phyloP scores from a whole-genome alignment of 2,113 vertebrate species.

The Larimichthys crocea region DNA sequence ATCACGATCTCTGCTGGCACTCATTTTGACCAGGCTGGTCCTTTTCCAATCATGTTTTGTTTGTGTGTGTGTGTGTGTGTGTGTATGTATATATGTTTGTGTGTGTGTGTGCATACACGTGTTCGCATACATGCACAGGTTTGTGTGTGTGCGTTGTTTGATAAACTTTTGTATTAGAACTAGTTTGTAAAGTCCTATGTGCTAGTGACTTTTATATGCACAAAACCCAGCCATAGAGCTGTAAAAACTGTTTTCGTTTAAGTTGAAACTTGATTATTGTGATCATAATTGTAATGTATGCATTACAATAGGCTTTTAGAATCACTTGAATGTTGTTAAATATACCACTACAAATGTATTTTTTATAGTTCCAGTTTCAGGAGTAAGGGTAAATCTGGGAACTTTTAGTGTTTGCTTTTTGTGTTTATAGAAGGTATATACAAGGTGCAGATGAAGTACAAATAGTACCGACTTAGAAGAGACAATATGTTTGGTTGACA shows the following conservation, averaged over 20 bases:
- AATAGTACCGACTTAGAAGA: constrained; percentile 40
- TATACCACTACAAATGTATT: constrained; percentile 54
- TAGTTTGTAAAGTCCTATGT: constrained; percentile 61
- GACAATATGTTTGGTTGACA: constrained; percentile 33
- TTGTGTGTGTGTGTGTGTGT: constrained; percentile 28
- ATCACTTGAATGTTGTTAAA: constrained; percentile 60
- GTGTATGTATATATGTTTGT: constrained; percentile 20
- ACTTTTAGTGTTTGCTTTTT: constrained; percentile 25
- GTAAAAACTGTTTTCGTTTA: constrained; percentile 43
- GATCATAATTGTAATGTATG: constrained; percentile 49
- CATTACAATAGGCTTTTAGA: constrained; percentile 60
- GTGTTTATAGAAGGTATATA: constrained; percentile 38
- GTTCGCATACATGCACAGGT: constrained; percentile 11
- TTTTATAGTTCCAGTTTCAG: constrained; percentile 53
- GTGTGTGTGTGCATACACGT: constrained; percentile 26
- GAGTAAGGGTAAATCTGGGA: constrained; percentile 35
- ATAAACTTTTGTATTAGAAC: constrained; percentile 62
- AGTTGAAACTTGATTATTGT: constrained; percentile 46
- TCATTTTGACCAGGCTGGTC: constrained; percentile 51
- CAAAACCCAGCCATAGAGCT: constrained; percentile 49
- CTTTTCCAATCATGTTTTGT: constrained; percentile 54
- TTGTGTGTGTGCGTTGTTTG: constrained; percentile 45
- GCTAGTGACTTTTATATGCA: constrained; percentile 69
- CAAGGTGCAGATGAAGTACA: constrained; percentile 36
- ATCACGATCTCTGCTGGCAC: constrained; percentile 41